phyloP scores from a whole-genome alignment of 2,888 invertebrate genomes.

The Julus scanicus region DNA sequence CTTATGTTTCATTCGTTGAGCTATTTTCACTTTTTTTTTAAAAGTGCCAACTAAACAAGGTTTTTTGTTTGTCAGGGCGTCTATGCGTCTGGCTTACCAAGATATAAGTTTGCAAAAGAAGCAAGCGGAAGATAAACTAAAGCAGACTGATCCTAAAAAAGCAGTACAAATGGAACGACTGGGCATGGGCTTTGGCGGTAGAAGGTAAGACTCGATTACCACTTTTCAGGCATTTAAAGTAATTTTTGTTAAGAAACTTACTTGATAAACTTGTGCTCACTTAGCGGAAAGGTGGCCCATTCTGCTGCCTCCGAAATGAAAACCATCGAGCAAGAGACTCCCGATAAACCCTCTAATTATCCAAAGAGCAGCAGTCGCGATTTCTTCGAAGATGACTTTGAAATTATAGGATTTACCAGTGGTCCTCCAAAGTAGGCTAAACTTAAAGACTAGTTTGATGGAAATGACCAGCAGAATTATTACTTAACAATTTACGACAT shows the following conservation, averaged over 20 bases:
- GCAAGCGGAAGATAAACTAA: conserved; percentile 78
- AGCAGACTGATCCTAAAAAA: conserved; percentile 81
- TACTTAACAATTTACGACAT: not conserved
- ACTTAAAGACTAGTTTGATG: not conserved
- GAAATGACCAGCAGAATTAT: not conserved
- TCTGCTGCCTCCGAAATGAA: conserved; percentile 92
- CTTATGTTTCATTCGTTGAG: not conserved
- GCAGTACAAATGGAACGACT: conserved; percentile 90
- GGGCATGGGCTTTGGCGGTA: conserved; percentile 84
- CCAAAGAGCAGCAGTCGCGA: conserved; percentile 62
- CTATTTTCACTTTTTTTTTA: not conserved
- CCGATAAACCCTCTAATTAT: conserved; percentile 65
- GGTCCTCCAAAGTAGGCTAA: conserved; percentile 72
- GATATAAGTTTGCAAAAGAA: conserved; percentile 76
- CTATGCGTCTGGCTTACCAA: conserved; percentile 77
- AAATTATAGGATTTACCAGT: conserved; percentile 66
- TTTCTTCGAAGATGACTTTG: conserved; percentile 67
- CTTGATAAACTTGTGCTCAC: not conserved
- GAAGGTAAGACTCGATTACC: conserved; percentile 57
- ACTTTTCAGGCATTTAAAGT: not conserved
- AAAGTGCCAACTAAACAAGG: not conserved
- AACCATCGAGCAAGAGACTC: conserved; percentile 85
- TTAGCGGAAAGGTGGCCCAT: conserved; percentile 76
- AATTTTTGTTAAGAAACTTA: not conserved
- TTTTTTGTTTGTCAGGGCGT: conserved; percentile 62